Base-by-base conservation (phyloP, 2,888 invertebrate genomes). In the Latrodectus elegans region DNA sequence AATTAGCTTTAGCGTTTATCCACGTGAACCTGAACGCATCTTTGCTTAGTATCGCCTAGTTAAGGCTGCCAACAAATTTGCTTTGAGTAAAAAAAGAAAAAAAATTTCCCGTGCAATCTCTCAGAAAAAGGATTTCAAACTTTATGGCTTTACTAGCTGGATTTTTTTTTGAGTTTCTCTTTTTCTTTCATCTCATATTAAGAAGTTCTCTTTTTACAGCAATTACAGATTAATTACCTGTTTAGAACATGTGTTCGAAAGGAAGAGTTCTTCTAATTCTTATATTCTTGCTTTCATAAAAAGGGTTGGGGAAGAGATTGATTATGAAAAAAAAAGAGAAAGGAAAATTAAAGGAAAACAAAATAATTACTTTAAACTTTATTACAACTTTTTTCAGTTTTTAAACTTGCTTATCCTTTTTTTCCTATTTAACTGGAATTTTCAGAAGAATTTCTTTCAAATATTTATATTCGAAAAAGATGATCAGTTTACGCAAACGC, bases 211-310 rank as follows among this genome's bases (percentile, higher is more conserved):
- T 84, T 84, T 84, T 84, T 84, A 84, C 68, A 55, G 84, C 84
- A 84, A 84, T 84, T 84, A 84, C 84, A 74, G 84, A 84, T 84
- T 84, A 84, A 84, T 84, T 84, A 84, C 84, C 84, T 84, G 84
- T 68, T 84, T 67, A 55, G 84, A 84, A 84, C 84, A 84, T 79
- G 84, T 84, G 84, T 84, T 84, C 74, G 74, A 79, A 84, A 79
- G 74, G 68, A 79, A 84, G 84, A 84, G 68, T 79, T 71, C 84
- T 79, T 79, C 77, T 84, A 72, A 79, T 68, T 79, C 79, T 74
- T 79, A 84, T 73, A 84, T 60, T 84, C 67, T 74, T 52, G 15
- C 78, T 68, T 10, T 51, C 38, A 70, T 64, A 74, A 74, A 84
- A 84, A 84, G 68, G 74, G 65, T 53, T 71, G 72, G 77, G 67